Evolutionary conservation across 2,797 vertebrate species (phyloP).

Genomic region (Pogoniulus pusillus): DNA sequence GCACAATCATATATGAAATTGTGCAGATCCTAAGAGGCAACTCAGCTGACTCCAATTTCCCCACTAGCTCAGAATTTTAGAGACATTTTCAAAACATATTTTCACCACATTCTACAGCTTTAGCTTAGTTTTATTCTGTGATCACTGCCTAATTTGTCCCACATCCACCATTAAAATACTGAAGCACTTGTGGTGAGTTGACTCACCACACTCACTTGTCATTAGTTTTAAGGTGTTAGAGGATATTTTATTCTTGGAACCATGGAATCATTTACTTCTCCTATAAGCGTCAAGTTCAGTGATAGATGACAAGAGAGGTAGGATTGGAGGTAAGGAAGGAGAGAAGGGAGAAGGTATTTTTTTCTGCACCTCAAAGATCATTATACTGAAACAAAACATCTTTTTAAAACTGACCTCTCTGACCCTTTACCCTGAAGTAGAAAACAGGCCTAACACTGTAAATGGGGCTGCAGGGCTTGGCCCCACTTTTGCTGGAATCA

Average conservation of each 20-base stretch:
- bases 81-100: not conserved
- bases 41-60: not conserved
- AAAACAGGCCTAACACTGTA: not conserved
- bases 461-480: not conserved
- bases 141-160: not conserved
- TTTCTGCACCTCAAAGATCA: not conserved
- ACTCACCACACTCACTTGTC: not conserved
- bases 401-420: not conserved
- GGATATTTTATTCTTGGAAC: constrained; percentile 9
- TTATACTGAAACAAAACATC: not conserved
- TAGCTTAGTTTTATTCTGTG: not conserved
- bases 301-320: not conserved
- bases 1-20: not conserved
- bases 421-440: not conserved
- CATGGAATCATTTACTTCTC: not conserved
- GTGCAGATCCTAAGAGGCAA: not conserved
- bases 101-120: not conserved
- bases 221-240: not conserved
- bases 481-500: not conserved
- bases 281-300: not conserved
- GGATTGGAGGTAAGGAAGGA: not conserved
- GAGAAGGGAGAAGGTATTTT: not conserved
- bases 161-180: not conserved
- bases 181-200: not conserved
- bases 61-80: not conserved